phyloP scores from a whole-genome alignment of 2,113 vertebrate species.

The Prionailurus viverrinus region DNA sequence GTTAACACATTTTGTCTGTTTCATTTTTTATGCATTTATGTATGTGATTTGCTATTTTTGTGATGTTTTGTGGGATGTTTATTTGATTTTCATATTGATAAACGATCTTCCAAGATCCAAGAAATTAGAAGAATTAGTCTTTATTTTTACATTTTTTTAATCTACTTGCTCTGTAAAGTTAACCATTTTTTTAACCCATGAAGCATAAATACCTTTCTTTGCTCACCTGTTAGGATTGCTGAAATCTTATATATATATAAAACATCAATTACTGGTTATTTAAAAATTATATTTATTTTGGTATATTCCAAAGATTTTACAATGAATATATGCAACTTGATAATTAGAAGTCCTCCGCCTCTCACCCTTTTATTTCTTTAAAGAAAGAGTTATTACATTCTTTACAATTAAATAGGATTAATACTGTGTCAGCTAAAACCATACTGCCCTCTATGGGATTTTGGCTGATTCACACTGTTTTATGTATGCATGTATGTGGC shows the following conservation, averaged over 20 bases:
- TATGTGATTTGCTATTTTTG: neutral
- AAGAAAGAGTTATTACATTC: neutral
- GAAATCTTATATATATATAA: neutral
- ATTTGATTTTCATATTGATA: neutral
- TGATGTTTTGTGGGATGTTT: neutral
- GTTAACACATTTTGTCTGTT: neutral
- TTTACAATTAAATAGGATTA: neutral
- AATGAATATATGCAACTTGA: neutral
- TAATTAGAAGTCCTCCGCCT: neutral
- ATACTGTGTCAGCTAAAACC: conserved; percentile 51
- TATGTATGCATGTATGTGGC: neutral
- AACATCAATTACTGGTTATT: neutral
- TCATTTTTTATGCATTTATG: neutral
- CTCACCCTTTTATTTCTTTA: neutral
- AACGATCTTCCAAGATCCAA: neutral
- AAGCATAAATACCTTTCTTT: neutral
- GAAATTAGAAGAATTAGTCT: neutral
- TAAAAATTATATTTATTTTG: neutral
- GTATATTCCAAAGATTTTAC: neutral
- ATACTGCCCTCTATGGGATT: conserved; percentile 77
- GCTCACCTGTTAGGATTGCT: neutral
- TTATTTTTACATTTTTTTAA: neutral
- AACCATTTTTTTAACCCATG: neutral
- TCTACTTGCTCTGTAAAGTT: neutral
- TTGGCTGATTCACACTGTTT: neutral